A percentile compares a stretch with the other conserved stretches of the same genome.
These are phyloP conservation scores for Aphelenchoides besseyi DNA, from an alignment of 1,140 invertebrate genomes.

Conservation along the genomic window DNA sequence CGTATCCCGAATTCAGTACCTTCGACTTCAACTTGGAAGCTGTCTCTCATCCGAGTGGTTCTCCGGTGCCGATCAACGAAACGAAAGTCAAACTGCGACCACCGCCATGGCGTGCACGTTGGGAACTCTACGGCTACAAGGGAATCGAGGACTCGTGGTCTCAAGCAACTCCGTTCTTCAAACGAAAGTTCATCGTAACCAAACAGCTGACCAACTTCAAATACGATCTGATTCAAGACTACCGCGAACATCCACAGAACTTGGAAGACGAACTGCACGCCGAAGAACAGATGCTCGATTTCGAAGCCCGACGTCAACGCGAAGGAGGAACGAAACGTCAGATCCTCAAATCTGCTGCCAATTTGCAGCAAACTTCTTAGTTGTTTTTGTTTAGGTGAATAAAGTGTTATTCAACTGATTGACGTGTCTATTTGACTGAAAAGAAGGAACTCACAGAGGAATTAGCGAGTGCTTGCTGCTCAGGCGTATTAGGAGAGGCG, in stretches of 20 bases:
- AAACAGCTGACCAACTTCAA: constrained; percentile 50
- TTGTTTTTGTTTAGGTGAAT: not conserved
- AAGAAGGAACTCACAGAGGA: no score
- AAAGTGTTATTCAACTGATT: no score
- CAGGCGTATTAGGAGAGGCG: no score
- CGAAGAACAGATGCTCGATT: constrained; percentile 48
- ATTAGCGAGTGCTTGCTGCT: no score
- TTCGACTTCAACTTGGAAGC: constrained; percentile 86
- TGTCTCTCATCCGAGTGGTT: constrained; percentile 73
- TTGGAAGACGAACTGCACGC: constrained; percentile 49
- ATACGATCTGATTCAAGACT: constrained; percentile 56
- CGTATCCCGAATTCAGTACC: constrained; percentile 85
- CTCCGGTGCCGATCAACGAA: constrained; percentile 79
- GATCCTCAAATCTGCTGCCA: constrained; percentile 42
- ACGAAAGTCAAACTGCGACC: constrained; percentile 71
- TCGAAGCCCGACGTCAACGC: constrained; percentile 46
- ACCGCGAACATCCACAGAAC: constrained; percentile 44
- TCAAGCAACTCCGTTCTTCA: constrained; percentile 35
- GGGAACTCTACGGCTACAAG: constrained; percentile 49
- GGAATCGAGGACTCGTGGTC: constrained; percentile 59
- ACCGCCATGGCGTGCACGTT: constrained; percentile 57
- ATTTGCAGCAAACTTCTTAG: not conserved
- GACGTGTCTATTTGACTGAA: no score
- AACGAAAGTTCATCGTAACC: constrained; percentile 53
- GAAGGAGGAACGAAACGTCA: constrained; percentile 39